phyloP scores from a whole-genome alignment of 2,113 vertebrate species.

The Ivindomyrus marchei region DNA sequence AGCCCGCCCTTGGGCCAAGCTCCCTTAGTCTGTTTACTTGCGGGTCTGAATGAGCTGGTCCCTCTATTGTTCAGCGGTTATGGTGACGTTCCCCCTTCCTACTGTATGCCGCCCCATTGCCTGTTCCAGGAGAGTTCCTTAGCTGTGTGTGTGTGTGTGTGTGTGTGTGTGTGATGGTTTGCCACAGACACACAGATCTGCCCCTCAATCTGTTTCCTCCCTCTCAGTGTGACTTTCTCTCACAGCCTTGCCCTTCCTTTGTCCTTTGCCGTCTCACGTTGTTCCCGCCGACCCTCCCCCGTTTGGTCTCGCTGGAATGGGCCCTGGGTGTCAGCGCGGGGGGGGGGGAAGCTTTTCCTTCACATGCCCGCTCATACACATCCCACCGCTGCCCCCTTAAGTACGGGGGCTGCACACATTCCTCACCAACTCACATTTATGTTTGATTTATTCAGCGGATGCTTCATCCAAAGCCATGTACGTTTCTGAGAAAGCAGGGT shows the following conservation, averaged over 20 bases:
- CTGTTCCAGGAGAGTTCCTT: neutral
- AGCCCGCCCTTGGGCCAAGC: neutral
- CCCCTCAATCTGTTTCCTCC: constrained; percentile 19
- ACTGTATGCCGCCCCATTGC: neutral
- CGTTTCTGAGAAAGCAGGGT: neutral
- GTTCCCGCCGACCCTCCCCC: neutral
- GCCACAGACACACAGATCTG: neutral
- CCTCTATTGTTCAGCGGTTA: constrained; percentile 6
- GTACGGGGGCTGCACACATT: neutral
- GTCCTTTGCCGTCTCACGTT: neutral
- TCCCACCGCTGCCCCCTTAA: neutral
- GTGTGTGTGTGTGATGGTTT: neutral
- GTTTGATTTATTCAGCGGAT: neutral
- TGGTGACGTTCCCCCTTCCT: constrained; percentile 7
- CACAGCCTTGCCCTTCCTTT: neutral
- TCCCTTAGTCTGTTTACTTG: neutral
- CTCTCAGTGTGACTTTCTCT: neutral
- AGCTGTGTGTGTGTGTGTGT: neutral
- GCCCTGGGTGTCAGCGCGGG: neutral
- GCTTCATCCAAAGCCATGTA: neutral
- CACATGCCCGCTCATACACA: neutral
- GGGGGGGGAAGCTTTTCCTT: neutral
- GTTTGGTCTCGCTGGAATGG: neutral
- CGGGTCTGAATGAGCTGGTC: neutral
- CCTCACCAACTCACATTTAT: neutral